These are phyloP conservation scores for Apodemia mormo DNA, from an alignment of 2,888 invertebrate genomes.

Conservation along the genomic window DNA sequence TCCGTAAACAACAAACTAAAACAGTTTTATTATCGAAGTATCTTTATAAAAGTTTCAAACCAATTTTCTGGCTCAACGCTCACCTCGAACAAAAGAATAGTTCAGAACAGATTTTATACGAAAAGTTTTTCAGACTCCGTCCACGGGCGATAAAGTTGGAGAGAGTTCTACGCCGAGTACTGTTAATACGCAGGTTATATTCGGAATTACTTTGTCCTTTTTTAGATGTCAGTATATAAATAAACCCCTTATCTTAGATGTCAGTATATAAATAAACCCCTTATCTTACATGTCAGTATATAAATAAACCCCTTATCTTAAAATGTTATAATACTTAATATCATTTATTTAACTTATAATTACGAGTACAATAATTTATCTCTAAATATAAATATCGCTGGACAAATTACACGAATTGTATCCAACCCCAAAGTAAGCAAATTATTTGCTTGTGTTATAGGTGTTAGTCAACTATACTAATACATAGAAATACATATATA, in stretches of 20 bases:
- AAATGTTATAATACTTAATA: no score
- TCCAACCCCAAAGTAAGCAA: no score
- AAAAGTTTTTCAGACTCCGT: constrained; percentile 8
- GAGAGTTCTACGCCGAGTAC: background rate
- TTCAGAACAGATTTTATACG: constrained; percentile 7
- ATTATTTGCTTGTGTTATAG: no score
- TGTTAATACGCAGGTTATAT: constrained; percentile 1
- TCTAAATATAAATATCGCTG: no score
- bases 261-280: no score
- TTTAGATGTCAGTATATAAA: background rate
- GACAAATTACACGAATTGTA: no score
- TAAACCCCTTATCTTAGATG: no score
- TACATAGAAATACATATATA: no score
- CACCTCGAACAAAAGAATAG: constrained; percentile 28
- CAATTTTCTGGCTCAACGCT: constrained; percentile 48
- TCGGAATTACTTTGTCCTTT: background rate
- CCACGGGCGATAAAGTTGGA: constrained; percentile 3
- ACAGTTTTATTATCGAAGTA: constrained; percentile 34
- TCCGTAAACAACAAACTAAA: constrained; percentile 20
- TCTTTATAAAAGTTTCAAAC: constrained; percentile 40
- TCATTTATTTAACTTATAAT: no score
- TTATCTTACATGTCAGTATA: background rate
- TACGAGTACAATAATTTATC: no score
- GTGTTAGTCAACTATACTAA: no score
- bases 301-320: no score